Evolutionary conservation across 1,140 invertebrate species (phyloP), one percentile per base, ranked within the genome.

Genomic region (Hylaeus anthracinus): DNA sequence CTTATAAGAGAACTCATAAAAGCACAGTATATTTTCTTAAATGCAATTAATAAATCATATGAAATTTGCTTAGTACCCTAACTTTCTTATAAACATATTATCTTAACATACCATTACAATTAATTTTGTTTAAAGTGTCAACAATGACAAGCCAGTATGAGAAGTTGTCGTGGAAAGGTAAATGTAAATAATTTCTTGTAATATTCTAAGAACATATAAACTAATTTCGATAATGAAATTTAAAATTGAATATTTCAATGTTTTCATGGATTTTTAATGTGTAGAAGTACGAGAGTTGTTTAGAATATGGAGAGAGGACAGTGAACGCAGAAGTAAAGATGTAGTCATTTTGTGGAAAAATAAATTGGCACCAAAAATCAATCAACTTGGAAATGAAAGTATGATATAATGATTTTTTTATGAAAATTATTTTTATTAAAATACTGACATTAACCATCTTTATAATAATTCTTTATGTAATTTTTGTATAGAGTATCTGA

Each of bases 361-460:
- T 5, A 94, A 96, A 58, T 91, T 99, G n/a, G 95, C 95, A 88
- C 93, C 95, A 64, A 96, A 97, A 91, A 92, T 96, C 41, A 93
- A 97, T 81, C 97, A 97, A 91, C 94, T 99, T 65, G 98, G 98
- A 74, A 98, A 98, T 95, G 99, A 99, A 94, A 96, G 98, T 98
- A 94, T 95, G 95, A 71, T 76, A 8, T 79, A 74, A 6, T 67
- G 1, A 64, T 69, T 39, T 74, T 26, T 26, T 53, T 76, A 53
- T n/a, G 66, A 64, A 72, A 79, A 70, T 70, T 67, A 55, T 60
- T 26, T 83, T 73, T 14, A 72, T 69, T 12, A 58, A 58, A 26
- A 75, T 8, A 69, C 45, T 71, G 4, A 1, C 65, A 41, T 53
- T 48, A 63, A 77, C 0, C 14, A 15, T 14, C 6, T 53, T 55